phyloP scores from a whole-genome alignment of 2,888 invertebrate genomes.

The Agelastica alni region DNA sequence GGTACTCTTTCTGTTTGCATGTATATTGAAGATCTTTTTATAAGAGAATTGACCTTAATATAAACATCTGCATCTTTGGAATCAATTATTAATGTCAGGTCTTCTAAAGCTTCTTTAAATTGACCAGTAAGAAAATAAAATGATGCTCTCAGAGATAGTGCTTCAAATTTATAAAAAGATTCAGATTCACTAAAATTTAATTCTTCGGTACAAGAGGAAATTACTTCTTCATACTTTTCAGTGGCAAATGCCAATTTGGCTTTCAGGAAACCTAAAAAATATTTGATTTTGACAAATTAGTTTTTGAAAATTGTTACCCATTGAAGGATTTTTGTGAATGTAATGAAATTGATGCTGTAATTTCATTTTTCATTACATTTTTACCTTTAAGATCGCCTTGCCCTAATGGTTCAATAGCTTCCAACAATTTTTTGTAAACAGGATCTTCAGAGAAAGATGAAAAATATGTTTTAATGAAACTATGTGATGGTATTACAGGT shows the following conservation, averaged over 20 bases:
- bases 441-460: slow-evolving; percentile 88
- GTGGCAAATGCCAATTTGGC: slow-evolving; percentile 72
- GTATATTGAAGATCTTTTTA: slow-evolving; percentile 83
- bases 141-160: slow-evolving; percentile 80
- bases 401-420: slow-evolving; percentile 47
- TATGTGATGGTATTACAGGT: slow-evolving; percentile 80
- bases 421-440: slow-evolving; percentile 62
- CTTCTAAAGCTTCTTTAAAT: slow-evolving; percentile 71
- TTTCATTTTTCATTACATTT: no score
- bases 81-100: slow-evolving; percentile 72
- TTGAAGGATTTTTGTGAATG: no score
- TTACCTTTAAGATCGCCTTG: slow-evolving; percentile 50
- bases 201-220: slow-evolving; percentile 80
- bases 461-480: slow-evolving; percentile 86
- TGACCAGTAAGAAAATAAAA: slow-evolving; percentile 80
- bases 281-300: no score
- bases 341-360: no score
- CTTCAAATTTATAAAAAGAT: slow-evolving; percentile 68
- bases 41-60: slow-evolving; percentile 80
- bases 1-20: slow-evolving; percentile 79
- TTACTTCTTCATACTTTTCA: slow-evolving; percentile 76
- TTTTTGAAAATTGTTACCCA: no score
- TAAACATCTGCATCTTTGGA: slow-evolving; percentile 65
- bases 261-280: slow-evolving; percentile 64
- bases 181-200: slow-evolving; percentile 66